A percentile compares a stretch with the other conserved stretches of the same genome.
These are phyloP conservation scores for Asobara japonica DNA, from an alignment of 1,140 invertebrate genomes.

Conservation along the genomic window DNA sequence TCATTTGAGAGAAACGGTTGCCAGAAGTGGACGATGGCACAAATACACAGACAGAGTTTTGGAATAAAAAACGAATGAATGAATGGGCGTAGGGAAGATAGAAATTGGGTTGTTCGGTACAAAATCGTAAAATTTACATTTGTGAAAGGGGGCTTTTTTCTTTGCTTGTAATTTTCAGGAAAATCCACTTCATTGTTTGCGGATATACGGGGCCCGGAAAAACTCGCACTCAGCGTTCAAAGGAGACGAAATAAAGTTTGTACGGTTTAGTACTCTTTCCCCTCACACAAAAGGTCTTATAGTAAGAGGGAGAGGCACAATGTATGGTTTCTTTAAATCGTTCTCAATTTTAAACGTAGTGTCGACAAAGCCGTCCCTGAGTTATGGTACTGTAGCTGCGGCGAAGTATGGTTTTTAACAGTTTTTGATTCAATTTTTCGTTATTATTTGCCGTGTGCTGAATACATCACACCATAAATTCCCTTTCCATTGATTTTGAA, in stretches of 20 bases:
- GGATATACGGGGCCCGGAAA: neutral
- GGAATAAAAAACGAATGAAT: slow-evolving; percentile 8
- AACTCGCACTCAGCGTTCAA: neutral
- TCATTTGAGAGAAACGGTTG: slow-evolving; percentile 48
- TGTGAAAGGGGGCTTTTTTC: neutral
- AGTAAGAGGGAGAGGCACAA: no score
- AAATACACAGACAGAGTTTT: neutral
- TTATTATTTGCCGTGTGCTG: no score
- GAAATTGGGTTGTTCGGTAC: neutral
- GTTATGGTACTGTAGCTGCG: no score
- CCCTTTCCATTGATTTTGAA: no score
- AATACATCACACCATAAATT: no score
- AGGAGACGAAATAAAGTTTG: neutral
- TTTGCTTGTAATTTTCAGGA: neutral
- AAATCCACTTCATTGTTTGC: neutral
- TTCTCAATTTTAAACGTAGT: no score
- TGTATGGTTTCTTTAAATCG: no score
- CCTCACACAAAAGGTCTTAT: no score
- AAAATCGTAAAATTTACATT: neutral
- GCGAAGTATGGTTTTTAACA: no score
- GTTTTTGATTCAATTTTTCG: no score
- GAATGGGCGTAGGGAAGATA: neutral
- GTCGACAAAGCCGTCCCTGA: no score
- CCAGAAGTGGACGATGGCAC: slow-evolving; percentile 41
- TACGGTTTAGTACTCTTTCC: no score